A percentile compares a stretch with the other conserved stretches of the same genome.
Evolutionary conservation across 2,888 invertebrate species (phyloP).

Genomic region (Cryptocephalus moraei): DNA sequence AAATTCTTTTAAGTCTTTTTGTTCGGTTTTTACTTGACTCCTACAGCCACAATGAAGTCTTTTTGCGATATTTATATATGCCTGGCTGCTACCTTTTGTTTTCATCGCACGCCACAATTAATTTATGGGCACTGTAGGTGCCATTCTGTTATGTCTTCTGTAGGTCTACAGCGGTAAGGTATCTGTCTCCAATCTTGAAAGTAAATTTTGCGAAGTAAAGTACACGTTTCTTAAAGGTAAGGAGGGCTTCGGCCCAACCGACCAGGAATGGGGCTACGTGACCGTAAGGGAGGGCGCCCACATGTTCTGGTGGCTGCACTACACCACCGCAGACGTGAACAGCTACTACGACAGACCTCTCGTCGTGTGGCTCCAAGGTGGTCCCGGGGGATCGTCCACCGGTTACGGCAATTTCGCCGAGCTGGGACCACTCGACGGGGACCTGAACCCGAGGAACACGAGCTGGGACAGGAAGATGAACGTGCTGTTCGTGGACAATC

Average conservation of each 20-base stretch:
- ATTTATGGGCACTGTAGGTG: too few relatives aligned
- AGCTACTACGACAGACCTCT: slow-evolving; percentile 59
- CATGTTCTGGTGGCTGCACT: slow-evolving; percentile 64
- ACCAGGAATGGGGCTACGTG: slow-evolving; percentile 49
- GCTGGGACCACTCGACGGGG: slow-evolving; percentile 21
- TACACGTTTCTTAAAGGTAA: background rate
- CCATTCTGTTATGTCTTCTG: too few relatives aligned
- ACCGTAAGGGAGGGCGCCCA: slow-evolving; percentile 44
- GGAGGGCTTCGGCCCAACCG: slow-evolving; percentile 9
- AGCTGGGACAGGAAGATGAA: slow-evolving; percentile 52
- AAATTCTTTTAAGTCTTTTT: too few relatives aligned
- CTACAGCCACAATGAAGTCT: too few relatives aligned
- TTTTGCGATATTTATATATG: too few relatives aligned
- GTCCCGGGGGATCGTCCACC: slow-evolving; percentile 52
- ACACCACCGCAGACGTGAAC: slow-evolving; percentile 48
- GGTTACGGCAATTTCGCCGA: slow-evolving; percentile 66
- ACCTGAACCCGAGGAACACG: slow-evolving; percentile 39
- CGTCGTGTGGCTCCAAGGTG: slow-evolving; percentile 60
- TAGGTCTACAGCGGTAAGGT: too few relatives aligned
- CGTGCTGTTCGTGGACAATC: slow-evolving; percentile 81
- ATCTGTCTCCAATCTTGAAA: too few relatives aligned
- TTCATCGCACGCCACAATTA: too few relatives aligned
- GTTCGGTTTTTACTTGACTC: too few relatives aligned
- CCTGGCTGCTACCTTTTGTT: too few relatives aligned
- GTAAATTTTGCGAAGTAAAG: too few relatives aligned